phyloP scores from a whole-genome alignment of 2,797 vertebrate species.

The Pagetopsis macropterus region DNA sequence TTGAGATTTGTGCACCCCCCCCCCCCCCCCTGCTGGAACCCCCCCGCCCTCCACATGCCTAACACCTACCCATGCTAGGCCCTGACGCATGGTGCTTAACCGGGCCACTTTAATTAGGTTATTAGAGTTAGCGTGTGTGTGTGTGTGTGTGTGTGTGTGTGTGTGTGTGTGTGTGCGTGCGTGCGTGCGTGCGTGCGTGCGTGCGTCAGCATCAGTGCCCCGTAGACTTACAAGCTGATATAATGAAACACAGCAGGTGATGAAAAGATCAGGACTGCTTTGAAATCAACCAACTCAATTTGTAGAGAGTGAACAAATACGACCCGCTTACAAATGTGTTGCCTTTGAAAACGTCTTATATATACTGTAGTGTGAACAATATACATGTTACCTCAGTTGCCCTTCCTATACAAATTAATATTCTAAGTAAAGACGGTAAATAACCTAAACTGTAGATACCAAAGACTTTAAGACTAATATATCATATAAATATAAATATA shows the following conservation, averaged over 20 bases:
- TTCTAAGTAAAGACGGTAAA: no score
- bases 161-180: no score
- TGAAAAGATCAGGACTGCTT: slow-evolving; percentile 52
- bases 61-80: slow-evolving; percentile 73
- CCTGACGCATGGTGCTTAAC: slow-evolving; percentile 80
- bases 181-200: no score
- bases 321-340: background rate
- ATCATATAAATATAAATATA: background rate
- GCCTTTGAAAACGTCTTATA: no score
- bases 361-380: no score
- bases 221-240: slow-evolving; percentile 57
- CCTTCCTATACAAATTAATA: background rate
- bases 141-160: slow-evolving; percentile 10
- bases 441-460: no score
- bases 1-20: slow-evolving; percentile 86
- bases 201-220: slow-evolving; percentile 42
- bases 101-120: slow-evolving; percentile 88
- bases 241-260: slow-evolving; percentile 70
- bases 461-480: background rate
- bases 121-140: slow-evolving; percentile 50
- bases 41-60: slow-evolving; percentile 78
- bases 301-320: slow-evolving; percentile 20
- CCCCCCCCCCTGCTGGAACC: slow-evolving; percentile 39
- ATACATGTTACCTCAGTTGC: background rate
- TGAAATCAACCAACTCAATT: slow-evolving; percentile 53